These are phyloP conservation scores for Labeo rohita DNA, from an alignment of 2,113 vertebrate species.

Conservation along the genomic window DNA sequence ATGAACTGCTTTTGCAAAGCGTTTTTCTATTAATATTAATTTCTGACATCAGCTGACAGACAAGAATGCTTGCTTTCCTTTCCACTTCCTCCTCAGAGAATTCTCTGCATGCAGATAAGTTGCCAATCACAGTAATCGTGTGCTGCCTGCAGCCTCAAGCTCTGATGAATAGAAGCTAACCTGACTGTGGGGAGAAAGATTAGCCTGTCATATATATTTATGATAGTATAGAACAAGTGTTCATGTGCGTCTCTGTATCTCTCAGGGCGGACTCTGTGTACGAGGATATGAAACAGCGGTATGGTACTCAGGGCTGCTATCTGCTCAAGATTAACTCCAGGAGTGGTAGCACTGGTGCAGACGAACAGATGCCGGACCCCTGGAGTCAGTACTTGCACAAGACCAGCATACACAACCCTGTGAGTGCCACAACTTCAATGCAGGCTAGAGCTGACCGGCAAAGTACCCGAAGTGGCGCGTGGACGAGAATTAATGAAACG, in stretches of 20 bases:
- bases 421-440: conserved; percentile 54
- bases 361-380: conserved; percentile 97
- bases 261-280: conserved; percentile 90
- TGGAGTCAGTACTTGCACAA: conserved; percentile 98
- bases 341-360: conserved; percentile 77
- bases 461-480: no score
- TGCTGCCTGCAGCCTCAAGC: neutral
- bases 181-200: neutral
- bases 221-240: neutral
- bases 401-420: conserved; percentile 85
- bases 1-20: neutral
- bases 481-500: no score
- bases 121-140: neutral
- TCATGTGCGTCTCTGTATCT: neutral
- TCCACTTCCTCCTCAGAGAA: neutral
- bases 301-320: conserved; percentile 94
- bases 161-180: conserved; percentile 19
- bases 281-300: conserved; percentile 98
- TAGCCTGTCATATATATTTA: conserved; percentile 17
- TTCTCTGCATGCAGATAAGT: neutral
- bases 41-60: neutral
- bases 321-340: conserved; percentile 96
- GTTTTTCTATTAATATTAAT: neutral
- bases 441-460: neutral
- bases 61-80: neutral